A percentile compares a stretch with the other conserved stretches of the same genome.
Evolutionary conservation across 2,888 invertebrate genomes (phyloP).

Genomic region (Hypena proboscidalis): DNA sequence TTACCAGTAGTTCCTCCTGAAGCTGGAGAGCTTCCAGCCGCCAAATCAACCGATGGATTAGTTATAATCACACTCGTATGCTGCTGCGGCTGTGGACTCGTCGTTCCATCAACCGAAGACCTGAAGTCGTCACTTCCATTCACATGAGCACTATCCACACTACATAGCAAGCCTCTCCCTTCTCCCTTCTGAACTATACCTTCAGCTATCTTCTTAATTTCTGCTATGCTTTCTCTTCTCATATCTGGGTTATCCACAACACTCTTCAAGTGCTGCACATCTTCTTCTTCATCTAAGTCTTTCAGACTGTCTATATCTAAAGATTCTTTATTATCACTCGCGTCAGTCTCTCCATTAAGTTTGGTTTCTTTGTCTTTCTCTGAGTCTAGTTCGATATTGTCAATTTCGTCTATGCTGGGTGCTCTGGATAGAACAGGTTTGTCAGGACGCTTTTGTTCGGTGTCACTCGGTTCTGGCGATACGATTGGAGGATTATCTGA

Average conservation of each 20-base stretch:
- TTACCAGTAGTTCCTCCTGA: conserved; percentile 77
- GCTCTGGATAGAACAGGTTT: conserved; percentile 75
- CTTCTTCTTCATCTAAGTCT: conserved; percentile 79
- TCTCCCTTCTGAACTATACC: conserved; percentile 82
- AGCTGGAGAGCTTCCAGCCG: conserved; percentile 74
- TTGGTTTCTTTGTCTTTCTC: conserved; percentile 69
- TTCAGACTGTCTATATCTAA: conserved; percentile 77
- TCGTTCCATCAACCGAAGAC: conserved; percentile 66
- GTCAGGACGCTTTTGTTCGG: conserved; percentile 68
- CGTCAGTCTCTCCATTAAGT: conserved; percentile 84
- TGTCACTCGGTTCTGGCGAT: conserved; percentile 80
- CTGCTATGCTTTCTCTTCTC: conserved; percentile 79
- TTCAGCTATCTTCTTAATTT: conserved; percentile 78
- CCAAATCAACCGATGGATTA: conserved; percentile 89
- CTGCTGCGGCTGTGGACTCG: conserved; percentile 63
- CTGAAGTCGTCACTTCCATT: conserved; percentile 72
- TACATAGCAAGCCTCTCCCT: conserved; percentile 73
- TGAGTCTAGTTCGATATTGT: conserved; percentile 75
- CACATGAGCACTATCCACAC: conserved; percentile 75
- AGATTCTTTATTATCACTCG: conserved; percentile 73
- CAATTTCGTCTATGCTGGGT: conserved; percentile 80
- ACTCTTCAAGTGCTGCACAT: conserved; percentile 72
- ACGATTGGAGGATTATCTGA: conserved; percentile 83
- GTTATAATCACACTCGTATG: conserved; percentile 89
- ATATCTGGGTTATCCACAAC: conserved; percentile 77